Conservation (phyloP, 2,113 vertebrate genomes). For the Oxyruncus cristatus region DNA sequence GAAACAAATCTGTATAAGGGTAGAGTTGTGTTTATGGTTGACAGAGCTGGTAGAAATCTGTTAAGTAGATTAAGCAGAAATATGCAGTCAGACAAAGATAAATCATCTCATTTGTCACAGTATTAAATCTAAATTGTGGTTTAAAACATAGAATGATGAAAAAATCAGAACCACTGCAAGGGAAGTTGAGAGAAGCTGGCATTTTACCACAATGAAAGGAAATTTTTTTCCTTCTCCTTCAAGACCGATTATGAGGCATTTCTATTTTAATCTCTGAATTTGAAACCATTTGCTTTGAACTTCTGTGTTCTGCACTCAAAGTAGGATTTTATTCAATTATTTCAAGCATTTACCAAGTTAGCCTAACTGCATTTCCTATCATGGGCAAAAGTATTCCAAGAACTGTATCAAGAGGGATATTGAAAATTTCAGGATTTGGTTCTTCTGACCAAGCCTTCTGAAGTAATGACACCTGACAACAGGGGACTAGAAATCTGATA, state of each 20-base stretch:
- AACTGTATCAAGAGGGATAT: constrained; percentile 4
- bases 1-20: not conserved
- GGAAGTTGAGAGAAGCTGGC: not conserved
- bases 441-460: not conserved
- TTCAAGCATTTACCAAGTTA: constrained; percentile 28
- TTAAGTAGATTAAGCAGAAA: constrained; percentile 48
- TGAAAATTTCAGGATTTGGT: not conserved
- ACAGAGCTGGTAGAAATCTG: not conserved
- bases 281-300: constrained; percentile 29
- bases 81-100: constrained; percentile 13
- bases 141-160: not conserved
- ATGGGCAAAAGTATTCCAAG: constrained; percentile 11
- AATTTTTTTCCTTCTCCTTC: not conserved
- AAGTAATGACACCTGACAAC: constrained; percentile 21
- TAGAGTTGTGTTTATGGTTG: not conserved
- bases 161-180: not conserved
- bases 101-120: constrained; percentile 2
- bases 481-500: not conserved
- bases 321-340: constrained; percentile 43
- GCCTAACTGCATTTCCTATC: not conserved
- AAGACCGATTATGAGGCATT: not conserved
- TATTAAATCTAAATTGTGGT: constrained; percentile 12
- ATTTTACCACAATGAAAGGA: not conserved
- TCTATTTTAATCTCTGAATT: constrained; percentile 5
- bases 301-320: constrained; percentile 4